Conservation (phyloP, 2,888 invertebrate genomes). For the Caenorhabditis sp. region DNA sequence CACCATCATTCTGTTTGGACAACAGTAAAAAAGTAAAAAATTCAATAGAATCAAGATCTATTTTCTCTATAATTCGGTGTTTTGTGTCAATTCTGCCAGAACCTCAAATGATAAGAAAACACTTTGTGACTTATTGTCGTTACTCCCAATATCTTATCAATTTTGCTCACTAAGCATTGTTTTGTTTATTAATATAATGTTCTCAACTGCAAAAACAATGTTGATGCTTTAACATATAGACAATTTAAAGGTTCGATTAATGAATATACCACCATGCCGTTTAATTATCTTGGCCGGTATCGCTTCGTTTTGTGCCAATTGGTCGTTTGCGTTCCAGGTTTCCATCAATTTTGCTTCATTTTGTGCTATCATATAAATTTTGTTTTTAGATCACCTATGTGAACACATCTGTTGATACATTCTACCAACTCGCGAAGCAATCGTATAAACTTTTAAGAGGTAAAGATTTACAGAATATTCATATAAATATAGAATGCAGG, state of each 20-base stretch:
- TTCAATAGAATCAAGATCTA: too few relatives aligned
- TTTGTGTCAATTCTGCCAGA: background rate
- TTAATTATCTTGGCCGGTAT: constrained; percentile 58
- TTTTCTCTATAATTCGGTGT: too few relatives aligned
- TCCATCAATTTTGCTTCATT: background rate
- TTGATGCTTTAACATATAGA: too few relatives aligned
- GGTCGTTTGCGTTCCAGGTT: constrained; percentile 70
- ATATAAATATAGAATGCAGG: background rate
- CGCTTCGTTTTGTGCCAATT: constrained; percentile 67
- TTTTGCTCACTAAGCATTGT: background rate
- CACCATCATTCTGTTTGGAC: too few relatives aligned
- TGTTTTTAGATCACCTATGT: constrained; percentile 68
- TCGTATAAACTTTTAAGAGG: constrained; percentile 30
- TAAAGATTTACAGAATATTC: background rate
- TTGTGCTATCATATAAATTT: background rate
- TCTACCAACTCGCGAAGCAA: constrained; percentile 54
- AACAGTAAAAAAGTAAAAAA: too few relatives aligned
- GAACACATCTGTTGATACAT: constrained; percentile 66
- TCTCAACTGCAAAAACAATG: too few relatives aligned
- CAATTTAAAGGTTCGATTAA: constrained; percentile 19
- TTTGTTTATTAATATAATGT: background rate
- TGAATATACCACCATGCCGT: constrained; percentile 48
- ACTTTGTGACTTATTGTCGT: background rate
- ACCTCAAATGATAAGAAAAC: background rate
- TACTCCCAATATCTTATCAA: background rate